phyloP scores from a whole-genome alignment of 2,113 vertebrate genomes.

The Myiopsitta monachus region DNA sequence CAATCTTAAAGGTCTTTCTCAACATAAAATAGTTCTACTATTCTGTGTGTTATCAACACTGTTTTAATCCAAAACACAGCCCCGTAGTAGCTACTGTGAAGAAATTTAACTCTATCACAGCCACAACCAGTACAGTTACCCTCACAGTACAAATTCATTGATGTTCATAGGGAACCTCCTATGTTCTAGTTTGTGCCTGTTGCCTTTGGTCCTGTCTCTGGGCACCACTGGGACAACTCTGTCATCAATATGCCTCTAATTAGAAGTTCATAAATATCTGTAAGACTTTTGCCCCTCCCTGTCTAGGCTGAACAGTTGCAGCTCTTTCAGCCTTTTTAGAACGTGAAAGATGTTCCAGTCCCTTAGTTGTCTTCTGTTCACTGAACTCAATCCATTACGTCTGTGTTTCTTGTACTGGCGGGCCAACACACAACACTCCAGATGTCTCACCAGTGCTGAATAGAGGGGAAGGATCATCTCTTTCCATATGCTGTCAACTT shows the following conservation, averaged over 20 bases:
- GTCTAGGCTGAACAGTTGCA: background rate
- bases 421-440: background rate
- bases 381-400: background rate
- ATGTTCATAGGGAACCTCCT: background rate
- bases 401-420: background rate
- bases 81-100: background rate
- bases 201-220: background rate
- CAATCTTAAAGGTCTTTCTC: background rate
- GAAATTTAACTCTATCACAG: background rate
- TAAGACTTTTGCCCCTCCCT: background rate
- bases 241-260: background rate
- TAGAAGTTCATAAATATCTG: background rate
- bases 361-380: background rate
- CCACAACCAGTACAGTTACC: background rate
- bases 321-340: background rate
- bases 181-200: background rate
- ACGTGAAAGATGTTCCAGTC: background rate
- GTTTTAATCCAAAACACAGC: background rate
- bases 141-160: background rate
- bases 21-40: background rate
- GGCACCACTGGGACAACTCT: background rate
- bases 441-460: background rate
- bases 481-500: background rate
- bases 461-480: background rate
- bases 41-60: background rate